A percentile compares a stretch with the other conserved stretches of the same genome.
Evolutionary conservation across 35 echinoderm and acorn worm genomes (phyloP).

Genomic region (Hemicentrotus pulcherrimus): DNA sequence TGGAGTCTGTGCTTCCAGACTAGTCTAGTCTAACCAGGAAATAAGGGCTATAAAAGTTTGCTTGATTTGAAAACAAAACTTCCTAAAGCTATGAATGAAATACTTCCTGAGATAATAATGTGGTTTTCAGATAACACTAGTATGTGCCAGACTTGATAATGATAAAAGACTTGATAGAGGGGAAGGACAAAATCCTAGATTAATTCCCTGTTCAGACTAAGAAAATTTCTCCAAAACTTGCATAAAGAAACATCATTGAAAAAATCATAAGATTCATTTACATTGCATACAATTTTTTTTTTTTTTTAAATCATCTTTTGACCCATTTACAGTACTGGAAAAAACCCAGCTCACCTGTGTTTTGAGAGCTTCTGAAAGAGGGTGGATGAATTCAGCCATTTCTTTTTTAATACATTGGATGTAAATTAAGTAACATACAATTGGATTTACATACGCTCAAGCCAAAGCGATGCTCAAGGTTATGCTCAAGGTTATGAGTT

Average conservation of each 20-base stretch:
- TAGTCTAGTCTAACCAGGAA: neutral
- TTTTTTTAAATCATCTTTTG: no score
- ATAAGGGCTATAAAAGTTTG: neutral
- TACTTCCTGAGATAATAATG: neutral
- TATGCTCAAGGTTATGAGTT: neutral
- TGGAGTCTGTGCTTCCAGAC: neutral
- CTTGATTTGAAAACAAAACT: constrained; percentile 19
- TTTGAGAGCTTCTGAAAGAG: no score
- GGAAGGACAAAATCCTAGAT: neutral
- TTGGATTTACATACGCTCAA: neutral
- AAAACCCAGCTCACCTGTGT: no score
- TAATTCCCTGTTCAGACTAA: neutral
- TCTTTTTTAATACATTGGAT: neutral
- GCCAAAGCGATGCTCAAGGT: neutral
- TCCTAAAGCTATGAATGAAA: constrained; percentile 5
- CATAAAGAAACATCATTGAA: no score
- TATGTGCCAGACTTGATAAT: constrained; percentile 1
- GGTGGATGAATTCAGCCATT: no score
- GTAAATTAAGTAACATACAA: neutral
- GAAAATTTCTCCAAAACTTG: no score
- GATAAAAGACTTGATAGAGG: neutral
- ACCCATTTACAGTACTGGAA: no score
- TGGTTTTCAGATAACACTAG: neutral
- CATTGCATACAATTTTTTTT: no score
- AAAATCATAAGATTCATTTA: no score